Conservation (phyloP, 2,888 invertebrate species). For the Apotomis capreana region DNA sequence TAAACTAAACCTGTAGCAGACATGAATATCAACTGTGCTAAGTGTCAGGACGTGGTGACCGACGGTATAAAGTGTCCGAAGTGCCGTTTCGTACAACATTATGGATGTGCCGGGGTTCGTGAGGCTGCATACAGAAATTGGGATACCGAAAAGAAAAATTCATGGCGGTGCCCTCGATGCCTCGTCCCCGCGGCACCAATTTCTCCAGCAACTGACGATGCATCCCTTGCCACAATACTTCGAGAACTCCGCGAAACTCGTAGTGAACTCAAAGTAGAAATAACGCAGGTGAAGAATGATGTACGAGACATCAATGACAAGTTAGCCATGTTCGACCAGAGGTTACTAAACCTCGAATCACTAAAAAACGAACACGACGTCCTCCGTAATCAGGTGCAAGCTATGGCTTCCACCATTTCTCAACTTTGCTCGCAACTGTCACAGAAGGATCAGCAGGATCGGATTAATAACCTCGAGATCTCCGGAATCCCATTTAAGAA, state of each 20-base stretch:
- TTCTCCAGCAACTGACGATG: not conserved
- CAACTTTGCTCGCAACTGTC: constrained; percentile 3
- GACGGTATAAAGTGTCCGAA: constrained; percentile 15
- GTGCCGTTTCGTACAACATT: not conserved
- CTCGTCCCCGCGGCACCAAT: not conserved
- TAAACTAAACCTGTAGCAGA: too few relatives aligned
- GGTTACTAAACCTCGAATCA: constrained; percentile 8
- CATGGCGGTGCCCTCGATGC: constrained; percentile 12
- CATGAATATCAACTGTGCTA: constrained; percentile 8
- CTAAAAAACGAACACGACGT: not conserved
- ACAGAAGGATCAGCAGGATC: constrained; percentile 9
- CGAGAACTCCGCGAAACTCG: constrained; percentile 15
- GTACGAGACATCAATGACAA: constrained; percentile 9
- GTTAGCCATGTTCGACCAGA: constrained; percentile 8
- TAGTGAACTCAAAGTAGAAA: constrained; percentile 7
- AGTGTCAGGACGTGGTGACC: constrained; percentile 6
- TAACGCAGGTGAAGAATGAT: constrained; percentile 6
- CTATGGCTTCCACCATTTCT: constrained; percentile 6
- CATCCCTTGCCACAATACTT: constrained; percentile 15
- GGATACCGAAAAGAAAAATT: constrained; percentile 7
- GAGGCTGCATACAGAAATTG: constrained; percentile 9
- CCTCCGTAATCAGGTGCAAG: constrained; percentile 7
- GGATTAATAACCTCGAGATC: constrained; percentile 32
- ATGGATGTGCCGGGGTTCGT: constrained; percentile 6
- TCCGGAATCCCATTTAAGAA: constrained; percentile 34